phyloP scores from a whole-genome alignment of 2,113 vertebrate species.

The Lepidothrix coronata region DNA sequence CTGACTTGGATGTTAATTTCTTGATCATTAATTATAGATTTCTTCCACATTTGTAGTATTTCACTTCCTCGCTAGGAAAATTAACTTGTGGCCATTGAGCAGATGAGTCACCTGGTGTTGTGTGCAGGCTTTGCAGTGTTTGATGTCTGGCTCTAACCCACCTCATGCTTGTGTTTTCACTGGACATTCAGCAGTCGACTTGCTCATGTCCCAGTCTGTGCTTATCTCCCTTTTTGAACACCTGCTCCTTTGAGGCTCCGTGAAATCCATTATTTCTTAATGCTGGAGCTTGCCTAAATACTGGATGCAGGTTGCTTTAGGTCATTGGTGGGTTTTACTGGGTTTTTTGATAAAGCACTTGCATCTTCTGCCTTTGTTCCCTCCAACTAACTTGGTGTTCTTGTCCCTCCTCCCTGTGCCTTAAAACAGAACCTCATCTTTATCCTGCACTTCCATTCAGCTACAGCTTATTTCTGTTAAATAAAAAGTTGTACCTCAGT shows the following conservation, averaged over 20 bases:
- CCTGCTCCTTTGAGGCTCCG: background rate
- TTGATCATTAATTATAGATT: background rate
- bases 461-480: background rate
- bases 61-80: background rate
- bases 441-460: background rate
- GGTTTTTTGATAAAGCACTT: background rate
- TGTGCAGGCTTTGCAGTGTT: background rate
- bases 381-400: fast-evolving
- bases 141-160: background rate
- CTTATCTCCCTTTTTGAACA: background rate
- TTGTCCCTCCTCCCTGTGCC: background rate
- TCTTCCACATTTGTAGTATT: background rate
- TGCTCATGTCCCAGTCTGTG: background rate
- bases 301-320: fast-evolving
- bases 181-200: fast-evolving
- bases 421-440: background rate
- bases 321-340: background rate
- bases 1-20: conserved; percentile 21
- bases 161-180: background rate
- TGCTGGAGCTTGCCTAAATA: background rate
- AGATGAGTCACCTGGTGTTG: background rate
- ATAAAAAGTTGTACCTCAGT: background rate
- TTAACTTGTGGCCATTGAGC: background rate
- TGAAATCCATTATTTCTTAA: background rate
- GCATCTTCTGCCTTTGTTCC: background rate